These are phyloP conservation scores for Mohoua ochrocephala DNA, from an alignment of 2,113 vertebrate genomes.

Conservation along the genomic window DNA sequence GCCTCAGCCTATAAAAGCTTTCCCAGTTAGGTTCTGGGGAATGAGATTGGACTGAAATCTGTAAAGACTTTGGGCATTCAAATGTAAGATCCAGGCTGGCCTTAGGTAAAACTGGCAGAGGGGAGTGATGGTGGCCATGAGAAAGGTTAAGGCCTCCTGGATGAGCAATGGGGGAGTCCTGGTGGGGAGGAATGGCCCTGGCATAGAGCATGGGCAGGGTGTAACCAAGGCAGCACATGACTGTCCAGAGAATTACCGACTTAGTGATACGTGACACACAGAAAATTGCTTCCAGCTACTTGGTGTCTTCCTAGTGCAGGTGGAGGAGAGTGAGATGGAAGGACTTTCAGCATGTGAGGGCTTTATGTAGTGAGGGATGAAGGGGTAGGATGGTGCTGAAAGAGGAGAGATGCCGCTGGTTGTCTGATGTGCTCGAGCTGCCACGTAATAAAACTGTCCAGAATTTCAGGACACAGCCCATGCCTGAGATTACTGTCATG, in stretches of 20 bases:
- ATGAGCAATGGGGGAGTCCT: background rate
- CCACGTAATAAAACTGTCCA: constrained; percentile 1
- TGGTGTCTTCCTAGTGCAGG: background rate
- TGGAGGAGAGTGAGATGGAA: background rate
- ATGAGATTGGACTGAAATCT: background rate
- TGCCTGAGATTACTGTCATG: constrained; percentile 9
- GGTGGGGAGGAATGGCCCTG: background rate
- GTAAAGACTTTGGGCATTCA: background rate
- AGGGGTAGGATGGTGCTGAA: background rate
- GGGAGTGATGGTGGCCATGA: background rate
- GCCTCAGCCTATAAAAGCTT: background rate
- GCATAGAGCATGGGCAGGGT: background rate
- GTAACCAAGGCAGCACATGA: background rate
- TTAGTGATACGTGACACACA: background rate
- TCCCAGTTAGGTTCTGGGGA: background rate
- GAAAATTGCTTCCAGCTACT: background rate
- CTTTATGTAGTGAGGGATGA: background rate
- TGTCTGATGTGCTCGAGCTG: background rate
- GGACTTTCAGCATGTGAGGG: background rate
- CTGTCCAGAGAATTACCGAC: background rate
- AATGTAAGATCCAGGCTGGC: background rate
- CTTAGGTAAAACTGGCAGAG: background rate
- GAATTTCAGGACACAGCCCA: constrained; percentile 8
- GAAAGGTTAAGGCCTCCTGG: background rate
- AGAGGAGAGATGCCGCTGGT: background rate